These are phyloP conservation scores for Cartodere bifasciata DNA, from an alignment of 2,888 invertebrate genomes.

Conservation along the genomic window DNA sequence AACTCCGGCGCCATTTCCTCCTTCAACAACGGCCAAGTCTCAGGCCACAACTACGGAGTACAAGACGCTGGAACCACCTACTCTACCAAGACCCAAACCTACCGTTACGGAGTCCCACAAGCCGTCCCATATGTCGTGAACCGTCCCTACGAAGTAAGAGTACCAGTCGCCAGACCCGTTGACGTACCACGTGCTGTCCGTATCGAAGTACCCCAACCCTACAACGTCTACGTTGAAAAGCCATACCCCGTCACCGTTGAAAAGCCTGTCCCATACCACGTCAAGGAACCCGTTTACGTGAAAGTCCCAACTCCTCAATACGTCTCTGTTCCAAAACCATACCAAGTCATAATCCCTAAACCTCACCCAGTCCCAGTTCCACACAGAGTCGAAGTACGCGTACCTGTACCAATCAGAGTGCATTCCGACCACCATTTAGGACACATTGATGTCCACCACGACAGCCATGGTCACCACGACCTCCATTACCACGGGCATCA, in stretches of 20 bases:
- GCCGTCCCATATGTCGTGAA: slow-evolving; percentile 23
- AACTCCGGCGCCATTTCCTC: neutral
- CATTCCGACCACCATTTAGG: neutral
- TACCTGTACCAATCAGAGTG: slow-evolving; percentile 23
- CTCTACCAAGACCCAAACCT: slow-evolving; percentile 22
- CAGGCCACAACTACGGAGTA: neutral
- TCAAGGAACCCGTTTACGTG: slow-evolving; percentile 25
- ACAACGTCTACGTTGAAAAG: slow-evolving; percentile 22
- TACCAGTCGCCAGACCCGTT: slow-evolving; percentile 24
- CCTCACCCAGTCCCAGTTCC: slow-evolving; percentile 26
- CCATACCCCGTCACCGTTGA: slow-evolving; percentile 26
- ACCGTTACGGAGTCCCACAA: slow-evolving; percentile 24
- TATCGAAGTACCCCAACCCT: slow-evolving; percentile 27
- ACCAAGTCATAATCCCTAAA: slow-evolving; percentile 25
- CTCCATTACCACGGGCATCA: slow-evolving; percentile 1
- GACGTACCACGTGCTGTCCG: slow-evolving; percentile 25
- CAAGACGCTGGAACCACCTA: slow-evolving; percentile 22
- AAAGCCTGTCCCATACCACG: slow-evolving; percentile 24
- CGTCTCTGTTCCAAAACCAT: slow-evolving; percentile 25
- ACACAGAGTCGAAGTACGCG: slow-evolving; percentile 22
- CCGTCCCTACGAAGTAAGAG: slow-evolving; percentile 24
- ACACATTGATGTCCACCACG: neutral
- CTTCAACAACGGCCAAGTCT: slow-evolving; percentile 2
- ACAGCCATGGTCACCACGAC: neutral
- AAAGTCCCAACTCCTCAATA: slow-evolving; percentile 26